phyloP scores from a whole-genome alignment of 2,797 vertebrate genomes.

The Enteromius viviparus region DNA sequence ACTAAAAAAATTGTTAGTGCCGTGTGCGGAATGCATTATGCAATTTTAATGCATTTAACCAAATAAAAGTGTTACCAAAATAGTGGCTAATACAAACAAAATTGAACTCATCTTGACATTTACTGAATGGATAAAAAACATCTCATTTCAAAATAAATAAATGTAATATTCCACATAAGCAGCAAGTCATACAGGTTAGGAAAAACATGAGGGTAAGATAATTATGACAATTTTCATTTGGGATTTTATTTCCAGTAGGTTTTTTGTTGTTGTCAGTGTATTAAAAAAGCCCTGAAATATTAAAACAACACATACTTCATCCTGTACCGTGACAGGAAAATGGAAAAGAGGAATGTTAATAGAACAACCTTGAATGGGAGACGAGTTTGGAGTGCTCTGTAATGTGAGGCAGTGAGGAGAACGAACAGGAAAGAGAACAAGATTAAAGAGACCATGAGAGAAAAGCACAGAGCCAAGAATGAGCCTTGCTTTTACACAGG shows the following conservation, averaged over 20 bases:
- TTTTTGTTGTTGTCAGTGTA: not conserved
- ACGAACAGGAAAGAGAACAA: constrained; percentile 16
- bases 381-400: constrained; percentile 6
- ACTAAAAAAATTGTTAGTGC: not conserved
- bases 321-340: not conserved
- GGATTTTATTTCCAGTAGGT: not conserved
- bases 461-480: constrained; percentile 15
- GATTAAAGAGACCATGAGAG: constrained; percentile 46
- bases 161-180: not conserved
- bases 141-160: not conserved
- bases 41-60: not conserved
- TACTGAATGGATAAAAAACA: not conserved
- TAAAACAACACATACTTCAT: not conserved
- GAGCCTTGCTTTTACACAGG: constrained; percentile 25
- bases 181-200: not conserved
- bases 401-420: constrained; percentile 3
- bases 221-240: not conserved
- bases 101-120: not conserved
- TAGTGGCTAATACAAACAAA: not conserved
- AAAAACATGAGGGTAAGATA: not conserved
- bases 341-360: not conserved
- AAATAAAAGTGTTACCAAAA: not conserved
- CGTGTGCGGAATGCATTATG: not conserved
- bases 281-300: not conserved
- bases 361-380: constrained; percentile 1